A percentile compares a stretch with the other conserved stretches of the same genome.
These are phyloP conservation scores for Reticulitermes speratus DNA, from an alignment of 1,140 invertebrate species.

Conservation along the genomic window DNA sequence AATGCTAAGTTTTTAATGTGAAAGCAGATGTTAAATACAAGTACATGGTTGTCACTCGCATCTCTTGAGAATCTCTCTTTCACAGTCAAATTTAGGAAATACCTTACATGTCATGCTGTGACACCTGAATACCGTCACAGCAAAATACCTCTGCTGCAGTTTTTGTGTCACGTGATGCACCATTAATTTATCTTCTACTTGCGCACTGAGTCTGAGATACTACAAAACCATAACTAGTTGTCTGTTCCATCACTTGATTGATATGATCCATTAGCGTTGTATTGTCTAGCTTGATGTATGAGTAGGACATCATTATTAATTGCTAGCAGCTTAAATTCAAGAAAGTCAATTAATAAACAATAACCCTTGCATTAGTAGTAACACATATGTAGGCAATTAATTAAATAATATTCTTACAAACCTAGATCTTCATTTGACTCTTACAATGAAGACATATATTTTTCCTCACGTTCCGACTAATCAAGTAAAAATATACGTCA, in stretches of 20 bases:
- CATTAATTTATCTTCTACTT: constrained; percentile 3
- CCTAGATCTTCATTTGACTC: no score
- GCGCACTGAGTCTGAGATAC: not conserved
- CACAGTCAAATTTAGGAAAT: not conserved
- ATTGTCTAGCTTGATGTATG: not conserved
- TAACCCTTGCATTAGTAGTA: no score
- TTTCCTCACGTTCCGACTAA: no score
- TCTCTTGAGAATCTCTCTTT: no score
- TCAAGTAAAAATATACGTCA: no score
- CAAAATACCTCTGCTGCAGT: not conserved
- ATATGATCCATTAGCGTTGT: constrained; percentile 9
- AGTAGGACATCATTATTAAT: constrained; percentile 14
- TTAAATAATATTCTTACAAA: no score
- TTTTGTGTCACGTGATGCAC: not conserved
- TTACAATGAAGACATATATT: no score
- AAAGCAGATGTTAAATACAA: no score
- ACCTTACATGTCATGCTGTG: not conserved
- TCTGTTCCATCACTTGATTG: not conserved
- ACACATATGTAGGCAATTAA: no score
- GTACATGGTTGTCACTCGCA: no score
- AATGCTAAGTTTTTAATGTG: no score
- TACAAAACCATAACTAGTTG: not conserved
- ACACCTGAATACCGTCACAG: not conserved
- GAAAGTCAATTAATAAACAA: not conserved
- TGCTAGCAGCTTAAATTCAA: not conserved